Evolutionary conservation across 2,888 invertebrate species (phyloP).

Genomic region (Acanthococcus lagerstroemiae): DNA sequence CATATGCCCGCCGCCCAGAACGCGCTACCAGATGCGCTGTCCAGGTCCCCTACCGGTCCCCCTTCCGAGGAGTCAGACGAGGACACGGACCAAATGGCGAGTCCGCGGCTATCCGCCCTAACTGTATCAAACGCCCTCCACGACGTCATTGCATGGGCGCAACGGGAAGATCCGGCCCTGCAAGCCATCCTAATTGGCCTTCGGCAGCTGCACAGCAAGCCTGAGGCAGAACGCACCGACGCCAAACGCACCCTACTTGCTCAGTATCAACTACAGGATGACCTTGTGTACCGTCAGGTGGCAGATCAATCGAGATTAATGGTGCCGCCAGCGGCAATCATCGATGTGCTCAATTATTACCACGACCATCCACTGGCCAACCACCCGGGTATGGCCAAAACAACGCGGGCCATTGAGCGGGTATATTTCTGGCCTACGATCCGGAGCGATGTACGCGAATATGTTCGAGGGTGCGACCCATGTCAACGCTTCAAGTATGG

Average conservation of each 20-base stretch:
- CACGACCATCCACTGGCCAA: not conserved
- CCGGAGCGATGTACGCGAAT: not conserved
- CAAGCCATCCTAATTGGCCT: not conserved
- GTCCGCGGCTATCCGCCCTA: not conserved
- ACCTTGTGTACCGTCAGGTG: too few species aligned
- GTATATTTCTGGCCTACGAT: not conserved
- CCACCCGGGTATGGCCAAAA: not conserved
- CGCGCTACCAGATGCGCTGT: constrained; percentile 35
- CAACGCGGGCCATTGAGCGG: not conserved
- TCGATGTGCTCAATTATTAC: not conserved
- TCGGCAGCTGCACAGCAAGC: not conserved
- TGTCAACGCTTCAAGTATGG: not conserved
- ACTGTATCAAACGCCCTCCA: not conserved
- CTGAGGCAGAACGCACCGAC: not conserved
- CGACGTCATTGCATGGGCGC: not conserved
- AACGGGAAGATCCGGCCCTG: not conserved
- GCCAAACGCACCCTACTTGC: too few species aligned
- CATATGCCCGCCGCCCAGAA: constrained; percentile 33
- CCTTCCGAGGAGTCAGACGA: not conserved
- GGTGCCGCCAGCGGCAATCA: not conserved
- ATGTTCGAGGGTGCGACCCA: not conserved
- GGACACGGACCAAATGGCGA: not conserved
- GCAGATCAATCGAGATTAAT: not conserved
- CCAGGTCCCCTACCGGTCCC: constrained; percentile 28
- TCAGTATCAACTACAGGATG: too few species aligned